These are phyloP conservation scores for Carposina sasakii DNA, from an alignment of 1,140 invertebrate genomes.

Conservation along the genomic window DNA sequence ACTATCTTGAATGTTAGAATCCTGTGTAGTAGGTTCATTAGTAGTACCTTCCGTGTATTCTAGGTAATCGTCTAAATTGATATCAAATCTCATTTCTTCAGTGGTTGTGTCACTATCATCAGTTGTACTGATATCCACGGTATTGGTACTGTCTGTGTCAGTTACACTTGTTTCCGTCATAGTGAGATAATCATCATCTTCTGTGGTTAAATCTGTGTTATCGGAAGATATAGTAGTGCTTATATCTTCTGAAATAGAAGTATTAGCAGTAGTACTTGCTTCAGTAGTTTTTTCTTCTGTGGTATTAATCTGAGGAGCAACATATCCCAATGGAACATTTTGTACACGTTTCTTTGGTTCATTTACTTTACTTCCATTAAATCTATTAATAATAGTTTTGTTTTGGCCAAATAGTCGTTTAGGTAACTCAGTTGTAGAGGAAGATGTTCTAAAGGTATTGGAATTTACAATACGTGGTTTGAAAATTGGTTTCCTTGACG, in stretches of 20 bases:
- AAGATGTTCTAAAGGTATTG: slow-evolving; percentile 58
- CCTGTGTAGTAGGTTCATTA: slow-evolving; percentile 33
- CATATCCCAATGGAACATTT: slow-evolving; percentile 59
- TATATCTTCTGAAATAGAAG: slow-evolving; percentile 12
- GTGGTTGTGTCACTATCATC: slow-evolving; percentile 35
- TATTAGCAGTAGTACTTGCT: slow-evolving; percentile 18
- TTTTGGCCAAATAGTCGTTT: slow-evolving; percentile 40
- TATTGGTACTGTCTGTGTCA: slow-evolving; percentile 7
- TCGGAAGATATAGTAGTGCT: slow-evolving; percentile 16
- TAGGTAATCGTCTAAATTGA: slow-evolving; percentile 54
- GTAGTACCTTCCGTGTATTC: slow-evolving; percentile 41
- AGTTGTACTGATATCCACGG: slow-evolving; percentile 18
- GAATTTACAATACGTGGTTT: slow-evolving; percentile 55
- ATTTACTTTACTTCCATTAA: slow-evolving; percentile 41
- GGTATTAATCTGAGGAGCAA: slow-evolving; percentile 20
- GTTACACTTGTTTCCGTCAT: slow-evolving; percentile 33
- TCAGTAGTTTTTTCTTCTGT: slow-evolving; percentile 16
- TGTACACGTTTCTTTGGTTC: slow-evolving; percentile 58
- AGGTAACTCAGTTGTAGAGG: slow-evolving; percentile 54
- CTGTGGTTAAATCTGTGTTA: slow-evolving; percentile 34
- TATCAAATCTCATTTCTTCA: slow-evolving; percentile 38
- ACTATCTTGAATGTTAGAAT: slow-evolving; percentile 23
- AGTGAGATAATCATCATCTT: slow-evolving; percentile 46
- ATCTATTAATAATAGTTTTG: slow-evolving; percentile 46
- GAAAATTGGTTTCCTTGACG: slow-evolving; percentile 46